Base-by-base conservation (phyloP, 2,888 invertebrate genomes). In the Acrobasis suavella region DNA sequence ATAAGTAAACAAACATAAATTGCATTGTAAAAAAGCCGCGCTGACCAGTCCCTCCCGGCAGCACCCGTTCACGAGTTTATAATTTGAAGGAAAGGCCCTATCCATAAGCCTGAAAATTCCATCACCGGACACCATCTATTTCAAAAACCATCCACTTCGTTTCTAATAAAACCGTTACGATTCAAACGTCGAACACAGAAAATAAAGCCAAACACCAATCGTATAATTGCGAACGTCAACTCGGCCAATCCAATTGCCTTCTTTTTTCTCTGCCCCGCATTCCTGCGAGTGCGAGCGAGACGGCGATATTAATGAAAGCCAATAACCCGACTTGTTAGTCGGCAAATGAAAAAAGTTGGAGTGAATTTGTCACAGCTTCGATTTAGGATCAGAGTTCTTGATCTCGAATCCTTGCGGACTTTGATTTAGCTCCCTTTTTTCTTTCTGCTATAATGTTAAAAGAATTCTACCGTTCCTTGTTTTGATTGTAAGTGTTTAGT, bases 261-360 rank as follows among this genome's bases (percentile, higher is more conserved):
- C 42, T n/a, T 56, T 42, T 42, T 42, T 42, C 42, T 17, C 16
- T 12, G 14, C 46, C n/a, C 39, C 5, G 12, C 46, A 46, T 46
- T 56, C 42, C 12, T 22, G 8, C 14, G 14, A n/a, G 59, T 38
- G 39, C 38, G 17, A 60, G 59, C 9, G 59, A 60, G 59, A 60
- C 1, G 14, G 50, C 56, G 17, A 12, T 16, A 60, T 10, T 60
- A 60, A 60, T 46, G 42, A 56, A 56, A 56, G 59, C 59, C 59
- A 60, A 60, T 60, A 60, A 50, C 50, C 59, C 16, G 56, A 50
- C 50, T 60, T 50, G 59, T 60, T 60, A 60, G 50, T 60, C 17
- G 59, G 50, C 59, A 60, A 60, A 60, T 60, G 59, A 60, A 60
- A 60, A 60, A 60, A 60, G 59, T 60, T 60, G 50, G 50, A 60